These are phyloP conservation scores for Ictalurus furcatus DNA, from an alignment of 2,113 vertebrate species.

Conservation along the genomic window DNA sequence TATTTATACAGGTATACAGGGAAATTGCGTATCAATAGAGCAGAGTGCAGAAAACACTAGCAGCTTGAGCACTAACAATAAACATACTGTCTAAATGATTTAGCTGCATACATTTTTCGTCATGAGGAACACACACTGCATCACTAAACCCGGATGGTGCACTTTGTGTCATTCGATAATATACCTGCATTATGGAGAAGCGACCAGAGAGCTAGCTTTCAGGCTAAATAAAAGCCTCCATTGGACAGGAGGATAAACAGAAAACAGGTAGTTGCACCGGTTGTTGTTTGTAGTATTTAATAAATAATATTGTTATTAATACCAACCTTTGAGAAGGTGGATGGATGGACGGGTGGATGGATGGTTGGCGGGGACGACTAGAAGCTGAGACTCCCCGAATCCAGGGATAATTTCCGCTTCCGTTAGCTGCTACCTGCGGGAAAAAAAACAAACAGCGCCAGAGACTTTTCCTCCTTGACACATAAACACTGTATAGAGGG, in stretches of 20 bases:
- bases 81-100: too few species aligned
- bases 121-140: neutral
- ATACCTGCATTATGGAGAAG: neutral
- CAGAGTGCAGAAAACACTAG: too few species aligned
- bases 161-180: slow-evolving; percentile 19
- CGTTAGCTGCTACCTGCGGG: slow-evolving; percentile 48
- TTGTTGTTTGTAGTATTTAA: neutral
- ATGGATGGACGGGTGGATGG: neutral
- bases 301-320: neutral
- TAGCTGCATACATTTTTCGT: too few species aligned
- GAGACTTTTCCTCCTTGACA: too few species aligned
- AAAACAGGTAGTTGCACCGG: neutral
- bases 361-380: slow-evolving; percentile 19
- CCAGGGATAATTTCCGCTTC: slow-evolving; percentile 53
- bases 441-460: neutral
- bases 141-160: slow-evolving; percentile 8
- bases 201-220: neutral
- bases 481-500: too few species aligned
- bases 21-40: too few species aligned
- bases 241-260: neutral
- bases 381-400: slow-evolving; percentile 33
- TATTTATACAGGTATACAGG: too few species aligned
- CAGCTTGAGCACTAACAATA: too few species aligned
- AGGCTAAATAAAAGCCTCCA: neutral
- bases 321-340: slow-evolving; percentile 45